Conservation (phyloP, 2,113 vertebrate species). For the Mormoops blainvillei region DNA sequence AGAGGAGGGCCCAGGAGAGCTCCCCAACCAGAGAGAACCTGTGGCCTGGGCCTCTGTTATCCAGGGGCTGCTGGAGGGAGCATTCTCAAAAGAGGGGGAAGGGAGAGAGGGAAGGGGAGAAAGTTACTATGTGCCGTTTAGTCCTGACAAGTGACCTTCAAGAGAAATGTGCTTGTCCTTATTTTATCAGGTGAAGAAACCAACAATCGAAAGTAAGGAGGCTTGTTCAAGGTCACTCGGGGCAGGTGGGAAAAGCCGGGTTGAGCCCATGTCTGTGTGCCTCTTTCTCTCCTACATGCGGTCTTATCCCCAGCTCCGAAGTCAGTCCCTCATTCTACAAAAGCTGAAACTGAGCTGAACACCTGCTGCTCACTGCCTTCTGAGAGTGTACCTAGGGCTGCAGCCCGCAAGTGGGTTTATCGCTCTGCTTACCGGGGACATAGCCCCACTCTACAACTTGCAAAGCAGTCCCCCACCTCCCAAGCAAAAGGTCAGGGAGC, state of each 20-base stretch:
- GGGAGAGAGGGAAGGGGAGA: not conserved
- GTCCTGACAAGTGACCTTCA: not conserved
- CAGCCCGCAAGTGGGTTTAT: not conserved
- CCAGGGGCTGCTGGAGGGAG: not conserved
- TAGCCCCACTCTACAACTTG: not conserved
- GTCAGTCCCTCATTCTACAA: not conserved
- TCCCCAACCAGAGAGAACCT: not conserved
- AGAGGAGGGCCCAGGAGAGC: not conserved
- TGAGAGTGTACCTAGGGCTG: too few species aligned
- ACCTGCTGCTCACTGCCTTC: not conserved
- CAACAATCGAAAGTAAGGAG: not conserved
- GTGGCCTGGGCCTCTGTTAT: not conserved
- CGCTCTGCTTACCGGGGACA: not conserved
- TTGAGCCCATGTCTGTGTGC: not conserved
- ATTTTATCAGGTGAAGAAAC: not conserved
- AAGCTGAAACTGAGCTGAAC: not conserved
- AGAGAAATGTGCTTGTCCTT: not conserved
- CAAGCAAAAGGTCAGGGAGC: not conserved
- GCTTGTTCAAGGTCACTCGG: not conserved
- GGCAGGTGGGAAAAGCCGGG: not conserved
- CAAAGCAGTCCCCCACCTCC: not conserved
- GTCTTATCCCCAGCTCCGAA: not conserved
- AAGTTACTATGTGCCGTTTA: not conserved
- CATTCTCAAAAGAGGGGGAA: not conserved
- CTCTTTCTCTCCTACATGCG: not conserved